phyloP scores from a whole-genome alignment of 2,797 vertebrate species.

The Mormyrus hasselquistii region DNA sequence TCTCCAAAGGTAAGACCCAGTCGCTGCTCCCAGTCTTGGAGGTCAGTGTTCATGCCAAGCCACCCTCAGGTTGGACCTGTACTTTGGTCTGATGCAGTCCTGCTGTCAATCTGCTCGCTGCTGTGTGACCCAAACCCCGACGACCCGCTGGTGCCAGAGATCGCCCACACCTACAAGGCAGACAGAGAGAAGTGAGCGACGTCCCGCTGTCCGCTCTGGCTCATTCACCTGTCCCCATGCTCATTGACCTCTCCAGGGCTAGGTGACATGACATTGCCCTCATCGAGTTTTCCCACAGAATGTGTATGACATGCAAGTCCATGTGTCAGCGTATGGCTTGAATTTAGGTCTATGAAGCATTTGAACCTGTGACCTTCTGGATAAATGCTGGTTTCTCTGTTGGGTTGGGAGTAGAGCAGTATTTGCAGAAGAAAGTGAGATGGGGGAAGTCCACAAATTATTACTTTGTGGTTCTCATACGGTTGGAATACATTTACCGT shows the following conservation, averaged over 20 bases:
- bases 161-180: slow-evolving; percentile 51
- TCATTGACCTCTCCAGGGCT: not conserved
- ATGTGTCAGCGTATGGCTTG: not conserved
- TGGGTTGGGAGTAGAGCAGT: not conserved
- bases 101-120: slow-evolving; percentile 48
- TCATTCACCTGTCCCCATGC: not conserved
- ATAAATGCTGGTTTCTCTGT: not conserved
- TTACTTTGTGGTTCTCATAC: not conserved
- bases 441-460: not conserved
- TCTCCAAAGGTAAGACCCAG: slow-evolving; percentile 47
- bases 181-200: slow-evolving; percentile 48
- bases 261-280: not conserved
- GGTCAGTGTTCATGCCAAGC: not conserved
- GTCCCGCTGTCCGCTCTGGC: not conserved
- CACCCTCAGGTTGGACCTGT: not conserved
- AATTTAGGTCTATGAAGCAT: not conserved
- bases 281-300: not conserved
- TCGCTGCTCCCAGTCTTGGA: not conserved
- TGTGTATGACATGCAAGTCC: not conserved
- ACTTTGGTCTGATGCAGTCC: slow-evolving; percentile 32
- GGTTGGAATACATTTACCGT: not conserved
- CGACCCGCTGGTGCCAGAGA: slow-evolving; percentile 51
- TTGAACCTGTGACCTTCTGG: not conserved
- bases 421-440: not conserved
- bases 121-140: slow-evolving; percentile 51